Evolutionary conservation across 2,888 invertebrate species (phyloP).

Genomic region (Thymelicus acteon): DNA sequence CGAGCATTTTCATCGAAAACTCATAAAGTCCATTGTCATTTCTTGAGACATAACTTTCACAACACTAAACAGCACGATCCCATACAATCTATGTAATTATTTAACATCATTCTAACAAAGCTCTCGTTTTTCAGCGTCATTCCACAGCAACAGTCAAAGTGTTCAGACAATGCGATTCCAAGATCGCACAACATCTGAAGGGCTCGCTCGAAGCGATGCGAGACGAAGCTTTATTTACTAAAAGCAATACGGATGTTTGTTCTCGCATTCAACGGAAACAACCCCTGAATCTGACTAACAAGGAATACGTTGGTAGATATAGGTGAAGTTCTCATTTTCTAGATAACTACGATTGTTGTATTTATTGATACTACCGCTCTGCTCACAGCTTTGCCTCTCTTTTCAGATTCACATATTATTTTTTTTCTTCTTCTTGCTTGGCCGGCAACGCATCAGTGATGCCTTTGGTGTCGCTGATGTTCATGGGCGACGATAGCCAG

Average conservation of each 20-base stretch:
- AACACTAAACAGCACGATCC: neutral
- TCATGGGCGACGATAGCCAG: no score
- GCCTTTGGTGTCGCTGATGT: no score
- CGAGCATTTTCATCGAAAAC: no score
- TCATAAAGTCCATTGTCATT: no score
- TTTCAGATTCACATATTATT: no score
- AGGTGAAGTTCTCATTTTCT: neutral
- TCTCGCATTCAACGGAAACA: conserved; percentile 8
- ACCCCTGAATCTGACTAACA: conserved; percentile 7
- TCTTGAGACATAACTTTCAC: neutral
- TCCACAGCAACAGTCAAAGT: conserved; percentile 37
- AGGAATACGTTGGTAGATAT: neutral
- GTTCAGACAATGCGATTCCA: conserved; percentile 35
- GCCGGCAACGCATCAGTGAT: no score
- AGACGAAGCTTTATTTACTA: conserved; percentile 17
- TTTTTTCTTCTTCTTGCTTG: no score
- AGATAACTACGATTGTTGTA: neutral
- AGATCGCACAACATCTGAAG: conserved; percentile 29
- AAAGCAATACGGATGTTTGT: conserved; percentile 24
- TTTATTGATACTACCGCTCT: neutral
- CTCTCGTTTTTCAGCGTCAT: conserved; percentile 7
- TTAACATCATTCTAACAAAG: conserved; percentile 6
- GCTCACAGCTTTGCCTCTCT: no score
- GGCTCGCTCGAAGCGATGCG: conserved; percentile 21
- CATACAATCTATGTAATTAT: neutral